phyloP scores from a whole-genome alignment of 2,113 vertebrate species.

The Grammomys dolichurus region DNA sequence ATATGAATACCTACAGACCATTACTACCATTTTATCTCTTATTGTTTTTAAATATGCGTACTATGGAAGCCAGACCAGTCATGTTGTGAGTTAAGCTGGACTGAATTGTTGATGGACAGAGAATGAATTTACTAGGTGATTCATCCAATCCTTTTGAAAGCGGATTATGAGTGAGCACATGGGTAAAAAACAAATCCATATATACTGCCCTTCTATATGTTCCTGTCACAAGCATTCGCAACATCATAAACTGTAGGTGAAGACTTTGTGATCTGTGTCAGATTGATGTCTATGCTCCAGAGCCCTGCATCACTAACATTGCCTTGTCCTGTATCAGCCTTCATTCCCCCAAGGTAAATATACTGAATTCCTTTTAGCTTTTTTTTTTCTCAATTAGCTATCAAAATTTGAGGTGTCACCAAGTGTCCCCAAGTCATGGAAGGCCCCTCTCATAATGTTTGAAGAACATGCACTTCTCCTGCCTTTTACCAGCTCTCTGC shows the following conservation, averaged over 20 bases:
- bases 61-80: background rate
- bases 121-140: background rate
- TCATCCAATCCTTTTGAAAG: background rate
- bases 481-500: slow-evolving; percentile 47
- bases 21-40: background rate
- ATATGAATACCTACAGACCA: background rate
- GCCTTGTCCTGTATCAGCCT: slow-evolving; percentile 31
- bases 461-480: slow-evolving; percentile 35
- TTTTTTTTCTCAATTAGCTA: slow-evolving; percentile 66
- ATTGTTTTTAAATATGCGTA: background rate
- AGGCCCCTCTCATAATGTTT: slow-evolving; percentile 37
- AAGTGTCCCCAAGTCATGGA: slow-evolving; percentile 55
- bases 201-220: slow-evolving; percentile 1
- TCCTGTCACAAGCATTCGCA: background rate
- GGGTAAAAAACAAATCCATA: slow-evolving; percentile 20
- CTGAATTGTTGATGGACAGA: background rate
- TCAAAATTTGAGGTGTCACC: slow-evolving; percentile 70
- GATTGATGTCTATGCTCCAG: slow-evolving; percentile 42
- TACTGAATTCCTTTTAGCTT: slow-evolving; percentile 54
- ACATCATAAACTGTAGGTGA: slow-evolving; percentile 14
- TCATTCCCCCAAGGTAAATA: slow-evolving; percentile 73
- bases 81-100: background rate
- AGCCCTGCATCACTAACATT: slow-evolving; percentile 61
- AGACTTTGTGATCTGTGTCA: slow-evolving; percentile 57
- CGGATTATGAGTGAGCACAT: background rate